A percentile compares a stretch with the other conserved stretches of the same genome.
These are phyloP conservation scores for Zonitis immaculata DNA, from an alignment of 2,888 invertebrate genomes.

Conservation along the genomic window DNA sequence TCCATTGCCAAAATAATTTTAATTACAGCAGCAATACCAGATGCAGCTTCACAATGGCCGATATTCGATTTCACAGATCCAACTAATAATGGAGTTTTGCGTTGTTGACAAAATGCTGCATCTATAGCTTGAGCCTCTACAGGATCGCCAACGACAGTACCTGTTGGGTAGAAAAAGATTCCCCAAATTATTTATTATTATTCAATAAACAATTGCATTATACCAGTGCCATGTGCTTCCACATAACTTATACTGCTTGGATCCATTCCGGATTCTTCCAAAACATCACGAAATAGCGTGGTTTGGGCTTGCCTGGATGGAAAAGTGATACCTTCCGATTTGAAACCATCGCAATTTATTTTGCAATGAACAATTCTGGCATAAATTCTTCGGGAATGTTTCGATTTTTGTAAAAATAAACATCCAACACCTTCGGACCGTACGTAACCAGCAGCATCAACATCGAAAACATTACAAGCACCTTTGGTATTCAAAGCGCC, in stretches of 20 bases:
- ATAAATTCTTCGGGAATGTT: conserved; percentile 51
- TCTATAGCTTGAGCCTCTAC: conserved; percentile 83
- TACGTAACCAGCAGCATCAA: conserved; percentile 73
- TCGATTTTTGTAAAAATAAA: conserved; percentile 64
- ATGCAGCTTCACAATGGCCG: conserved; percentile 86
- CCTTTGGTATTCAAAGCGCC: conserved; percentile 82
- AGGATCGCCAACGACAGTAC: conserved; percentile 82
- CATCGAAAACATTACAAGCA: conserved; percentile 87
- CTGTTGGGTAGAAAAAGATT: conserved; percentile 43
- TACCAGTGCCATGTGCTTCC: conserved; percentile 84
- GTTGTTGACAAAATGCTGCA: conserved; percentile 67
- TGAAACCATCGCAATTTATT: conserved; percentile 44
- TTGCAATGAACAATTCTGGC: conserved; percentile 46
- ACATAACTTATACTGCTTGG: conserved; percentile 70
- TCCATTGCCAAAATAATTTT: conserved; percentile 72
- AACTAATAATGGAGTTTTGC: conserved; percentile 65
- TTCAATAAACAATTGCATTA: too few species aligned
- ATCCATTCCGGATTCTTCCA: conserved; percentile 67
- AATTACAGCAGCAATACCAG: conserved; percentile 72
- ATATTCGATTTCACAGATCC: conserved; percentile 93
- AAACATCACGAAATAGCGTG: conserved; percentile 57
- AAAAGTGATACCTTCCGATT: conserved; percentile 44
- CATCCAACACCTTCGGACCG: conserved; percentile 73
- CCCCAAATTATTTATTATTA: too few species aligned
- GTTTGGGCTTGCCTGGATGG: conserved; percentile 55